Evolutionary conservation across 2,113 vertebrate species (phyloP), one percentile per base, ranked within the genome.

Genomic region (Corydoras maculifer): DNA sequence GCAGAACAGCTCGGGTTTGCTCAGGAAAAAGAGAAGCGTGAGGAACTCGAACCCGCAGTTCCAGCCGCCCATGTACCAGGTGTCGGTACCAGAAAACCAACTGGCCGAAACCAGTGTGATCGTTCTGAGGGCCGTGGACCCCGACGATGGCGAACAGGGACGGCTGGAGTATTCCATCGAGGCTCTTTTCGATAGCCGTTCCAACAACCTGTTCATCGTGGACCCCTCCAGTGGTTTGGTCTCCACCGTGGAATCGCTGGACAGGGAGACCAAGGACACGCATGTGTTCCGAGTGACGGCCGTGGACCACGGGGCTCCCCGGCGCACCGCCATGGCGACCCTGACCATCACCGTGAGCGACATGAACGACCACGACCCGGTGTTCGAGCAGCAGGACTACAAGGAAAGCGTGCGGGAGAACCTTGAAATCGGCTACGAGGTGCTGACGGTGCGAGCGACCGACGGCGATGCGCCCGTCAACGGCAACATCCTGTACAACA

Each of bases 131-230:
- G 96, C 94, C 0, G 77, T 89, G 8, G 95, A 97, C 75, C 86
- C 85, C 0, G 95, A 97, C 3, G 87, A 92, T 63, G 96, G 95
- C 0, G 93, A 97, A 13, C 91, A 92, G 0, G 96, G 96, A 1
- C 75, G 80, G 58, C 82, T 98, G 73, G 92, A 83, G 78, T 99
- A 98, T 62, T 77, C 92, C 32, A 92, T 98, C 80, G 93, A 95
- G 5, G 95, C 96, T 5, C 91, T 98, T 6, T 97, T 98, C 0
- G 95, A 98, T 76, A 98, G 95, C 81, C 91, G 96, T 30, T 98
- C 93, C 8, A 93, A 92, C 25, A 82, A 88, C 3, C 84, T 95
- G 74, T 91, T 92, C 72, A 87, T 88, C 0, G 81, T 95, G 5
- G 90, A 94, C 57, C 80, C 83, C 0, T 70, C 35, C 5, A 93